Evolutionary conservation across 2,888 invertebrate species (phyloP).

Genomic region (Drosophila rubida): DNA sequence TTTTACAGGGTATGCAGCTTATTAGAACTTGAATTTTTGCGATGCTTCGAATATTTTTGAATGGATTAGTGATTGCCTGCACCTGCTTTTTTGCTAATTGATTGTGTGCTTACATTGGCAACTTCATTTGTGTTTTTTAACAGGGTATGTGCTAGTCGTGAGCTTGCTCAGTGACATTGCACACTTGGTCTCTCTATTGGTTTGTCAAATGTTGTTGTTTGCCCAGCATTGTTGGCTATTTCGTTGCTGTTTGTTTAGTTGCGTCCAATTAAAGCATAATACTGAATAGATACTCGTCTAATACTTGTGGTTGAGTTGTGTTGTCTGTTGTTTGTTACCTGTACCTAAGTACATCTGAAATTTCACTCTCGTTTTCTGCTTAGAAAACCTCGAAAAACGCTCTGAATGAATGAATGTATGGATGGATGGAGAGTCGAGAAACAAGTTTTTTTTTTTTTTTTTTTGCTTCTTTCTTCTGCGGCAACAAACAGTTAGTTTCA

Average conservation of each 20-base stretch:
- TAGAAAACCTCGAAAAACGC: constrained; percentile 39
- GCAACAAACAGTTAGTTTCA: constrained; percentile 66
- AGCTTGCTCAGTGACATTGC: neutral
- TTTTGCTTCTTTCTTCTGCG: constrained; percentile 1
- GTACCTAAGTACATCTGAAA: constrained; percentile 23
- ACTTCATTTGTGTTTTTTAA: neutral
- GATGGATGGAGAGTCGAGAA: constrained; percentile 23
- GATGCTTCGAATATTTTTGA: neutral
- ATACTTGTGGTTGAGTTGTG: neutral
- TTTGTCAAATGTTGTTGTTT: constrained; percentile 8
- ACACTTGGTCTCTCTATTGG: neutral
- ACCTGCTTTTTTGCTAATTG: too few relatives aligned
- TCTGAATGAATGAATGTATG: neutral
- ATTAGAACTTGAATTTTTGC: neutral
- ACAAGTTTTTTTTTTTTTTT: constrained; percentile 46
- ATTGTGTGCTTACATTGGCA: too few relatives aligned
- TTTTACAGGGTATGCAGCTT: neutral
- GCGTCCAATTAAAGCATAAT: constrained; percentile 28
- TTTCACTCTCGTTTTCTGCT: constrained; percentile 69
- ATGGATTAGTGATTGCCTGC: neutral
- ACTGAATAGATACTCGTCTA: constrained; percentile 28
- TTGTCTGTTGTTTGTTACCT: neutral
- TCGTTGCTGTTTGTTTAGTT: constrained; percentile 11
- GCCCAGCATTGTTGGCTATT: neutral
- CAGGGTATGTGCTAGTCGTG: neutral